These are phyloP conservation scores for Digitonthophagus gazella DNA, from an alignment of 2,888 invertebrate genomes.

Conservation along the genomic window DNA sequence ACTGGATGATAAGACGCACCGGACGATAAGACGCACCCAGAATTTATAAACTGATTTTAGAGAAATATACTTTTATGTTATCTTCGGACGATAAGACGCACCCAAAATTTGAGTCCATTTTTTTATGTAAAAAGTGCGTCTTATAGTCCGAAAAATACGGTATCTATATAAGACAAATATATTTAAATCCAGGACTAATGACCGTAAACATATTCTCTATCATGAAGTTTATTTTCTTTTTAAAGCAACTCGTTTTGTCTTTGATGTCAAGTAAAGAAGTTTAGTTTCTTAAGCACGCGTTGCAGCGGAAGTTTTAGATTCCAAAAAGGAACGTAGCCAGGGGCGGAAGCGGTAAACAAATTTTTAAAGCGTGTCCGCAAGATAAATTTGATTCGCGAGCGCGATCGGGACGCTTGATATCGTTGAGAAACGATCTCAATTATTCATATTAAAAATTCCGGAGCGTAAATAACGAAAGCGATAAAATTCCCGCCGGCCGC, in stretches of 20 bases:
- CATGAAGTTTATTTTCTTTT: not conserved
- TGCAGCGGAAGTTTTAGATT: not conserved
- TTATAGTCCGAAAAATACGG: too few species aligned
- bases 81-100: too few species aligned
- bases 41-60: too few species aligned
- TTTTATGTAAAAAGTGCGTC: too few species aligned
- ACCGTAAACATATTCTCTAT: not conserved
- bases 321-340: not conserved
- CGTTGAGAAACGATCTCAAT: slow-evolving; percentile 2
- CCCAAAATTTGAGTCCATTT: too few species aligned
- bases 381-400: not conserved
- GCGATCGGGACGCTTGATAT: not conserved
- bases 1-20: too few species aligned
- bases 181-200: too few species aligned
- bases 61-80: too few species aligned
- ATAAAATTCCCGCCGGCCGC: slow-evolving; percentile 12
- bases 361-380: not conserved
- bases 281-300: not conserved
- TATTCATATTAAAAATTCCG: slow-evolving; percentile 15
- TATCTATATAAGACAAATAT: too few species aligned
- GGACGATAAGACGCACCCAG: too few species aligned
- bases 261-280: not conserved
- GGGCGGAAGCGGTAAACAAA: not conserved
- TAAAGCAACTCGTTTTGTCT: not conserved
- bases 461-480: slow-evolving; percentile 6